phyloP scores from a whole-genome alignment of 2,113 vertebrate species.

The Eulemur rufifrons region DNA sequence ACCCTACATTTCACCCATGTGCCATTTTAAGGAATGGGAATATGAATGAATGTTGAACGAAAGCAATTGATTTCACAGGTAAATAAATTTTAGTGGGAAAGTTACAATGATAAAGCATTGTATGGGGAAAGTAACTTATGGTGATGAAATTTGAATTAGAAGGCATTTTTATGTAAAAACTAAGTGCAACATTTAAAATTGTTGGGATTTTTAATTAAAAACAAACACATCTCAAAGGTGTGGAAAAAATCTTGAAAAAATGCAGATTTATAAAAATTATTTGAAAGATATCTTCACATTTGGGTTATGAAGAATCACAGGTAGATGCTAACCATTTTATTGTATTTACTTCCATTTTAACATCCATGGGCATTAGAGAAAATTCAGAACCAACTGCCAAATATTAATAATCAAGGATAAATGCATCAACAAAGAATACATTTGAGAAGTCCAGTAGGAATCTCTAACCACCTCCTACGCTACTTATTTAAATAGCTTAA shows the following conservation, averaged over 20 bases:
- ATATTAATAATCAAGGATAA: not conserved
- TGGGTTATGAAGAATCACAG: not conserved
- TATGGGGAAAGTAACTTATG: not conserved
- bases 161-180: not conserved
- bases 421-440: not conserved
- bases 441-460: not conserved
- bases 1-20: not conserved
- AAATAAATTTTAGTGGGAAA: not conserved
- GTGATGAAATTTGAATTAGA: not conserved
- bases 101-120: not conserved
- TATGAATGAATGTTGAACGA: not conserved
- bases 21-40: not conserved
- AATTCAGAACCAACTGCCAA: not conserved
- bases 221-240: not conserved
- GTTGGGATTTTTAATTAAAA: not conserved
- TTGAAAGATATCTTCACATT: not conserved
- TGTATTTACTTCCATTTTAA: not conserved
- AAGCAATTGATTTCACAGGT: not conserved
- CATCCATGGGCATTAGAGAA: not conserved
- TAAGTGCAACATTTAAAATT: not conserved
- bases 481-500: not conserved
- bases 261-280: not conserved
- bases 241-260: not conserved
- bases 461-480: not conserved
- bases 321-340: not conserved